phyloP scores from a whole-genome alignment of 2,113 vertebrate genomes.

The Columba livia region DNA sequence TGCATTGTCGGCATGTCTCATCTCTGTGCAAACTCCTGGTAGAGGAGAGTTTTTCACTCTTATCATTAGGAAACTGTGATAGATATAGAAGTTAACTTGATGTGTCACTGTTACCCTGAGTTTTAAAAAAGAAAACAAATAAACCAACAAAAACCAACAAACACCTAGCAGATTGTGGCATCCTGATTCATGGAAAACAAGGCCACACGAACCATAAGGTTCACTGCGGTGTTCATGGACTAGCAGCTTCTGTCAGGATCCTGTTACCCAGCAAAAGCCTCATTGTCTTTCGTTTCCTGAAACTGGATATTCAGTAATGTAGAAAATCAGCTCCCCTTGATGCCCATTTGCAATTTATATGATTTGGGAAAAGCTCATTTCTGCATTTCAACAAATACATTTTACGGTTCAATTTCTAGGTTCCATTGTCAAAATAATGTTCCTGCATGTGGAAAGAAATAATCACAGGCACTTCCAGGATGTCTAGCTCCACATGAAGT shows the following conservation, averaged over 20 bases:
- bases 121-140: not conserved
- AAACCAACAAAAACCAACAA: not conserved
- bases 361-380: slow-evolving; percentile 34
- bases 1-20: not conserved
- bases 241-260: not conserved
- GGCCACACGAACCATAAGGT: not conserved
- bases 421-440: slow-evolving; percentile 6
- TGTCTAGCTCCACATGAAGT: not conserved
- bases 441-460: not conserved
- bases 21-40: not conserved
- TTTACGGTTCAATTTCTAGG: not conserved
- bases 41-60: not conserved
- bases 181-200: not conserved
- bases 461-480: not conserved
- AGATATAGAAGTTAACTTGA: not conserved
- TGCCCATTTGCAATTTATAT: slow-evolving; percentile 3
- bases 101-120: not conserved
- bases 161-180: not conserved
- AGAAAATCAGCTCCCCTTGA: slow-evolving; percentile 22
- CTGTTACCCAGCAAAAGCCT: not conserved
- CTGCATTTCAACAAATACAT: slow-evolving; percentile 1
- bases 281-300: not conserved
- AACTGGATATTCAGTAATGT: slow-evolving; percentile 1
- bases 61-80: not conserved
- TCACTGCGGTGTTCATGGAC: not conserved